These are phyloP conservation scores for Pasiphila rectangulata DNA, from an alignment of 2,888 invertebrate genomes.

Conservation along the genomic window DNA sequence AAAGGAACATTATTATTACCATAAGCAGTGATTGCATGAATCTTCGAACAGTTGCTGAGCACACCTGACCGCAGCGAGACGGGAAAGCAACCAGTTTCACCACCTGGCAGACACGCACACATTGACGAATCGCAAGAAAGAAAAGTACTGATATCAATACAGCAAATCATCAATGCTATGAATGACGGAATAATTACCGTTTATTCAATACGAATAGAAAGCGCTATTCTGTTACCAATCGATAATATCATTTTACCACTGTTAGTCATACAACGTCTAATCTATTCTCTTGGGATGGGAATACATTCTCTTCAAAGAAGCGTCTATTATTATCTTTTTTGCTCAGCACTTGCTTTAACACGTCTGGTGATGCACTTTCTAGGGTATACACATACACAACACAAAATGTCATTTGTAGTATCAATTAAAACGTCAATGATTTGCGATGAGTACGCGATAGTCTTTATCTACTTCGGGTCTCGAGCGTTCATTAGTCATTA, in stretches of 20 bases:
- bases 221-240: conserved; percentile 43
- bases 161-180: conserved; percentile 32
- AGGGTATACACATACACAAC: too few species aligned
- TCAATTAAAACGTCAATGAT: conserved; percentile 23
- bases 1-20: conserved; percentile 32
- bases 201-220: conserved; percentile 48
- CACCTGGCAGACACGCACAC: conserved; percentile 55
- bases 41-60: conserved; percentile 48
- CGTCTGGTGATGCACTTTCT: conserved; percentile 47
- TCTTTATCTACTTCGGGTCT: conserved; percentile 30
- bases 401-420: background rate
- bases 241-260: conserved; percentile 44
- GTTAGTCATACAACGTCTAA: conserved; percentile 55
- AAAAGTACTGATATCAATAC: conserved; percentile 22
- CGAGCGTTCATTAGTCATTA: conserved; percentile 33
- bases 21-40: conserved; percentile 28
- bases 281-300: conserved; percentile 47
- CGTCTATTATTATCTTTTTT: conserved; percentile 51
- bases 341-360: conserved; percentile 34
- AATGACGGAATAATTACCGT: conserved; percentile 34
- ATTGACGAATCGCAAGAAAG: conserved; percentile 40
- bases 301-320: conserved; percentile 44
- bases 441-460: too few species aligned
- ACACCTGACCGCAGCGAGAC: conserved; percentile 55
- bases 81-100: conserved; percentile 65